Conservation (phyloP, 2,888 invertebrate genomes). For the Amiota minor region DNA sequence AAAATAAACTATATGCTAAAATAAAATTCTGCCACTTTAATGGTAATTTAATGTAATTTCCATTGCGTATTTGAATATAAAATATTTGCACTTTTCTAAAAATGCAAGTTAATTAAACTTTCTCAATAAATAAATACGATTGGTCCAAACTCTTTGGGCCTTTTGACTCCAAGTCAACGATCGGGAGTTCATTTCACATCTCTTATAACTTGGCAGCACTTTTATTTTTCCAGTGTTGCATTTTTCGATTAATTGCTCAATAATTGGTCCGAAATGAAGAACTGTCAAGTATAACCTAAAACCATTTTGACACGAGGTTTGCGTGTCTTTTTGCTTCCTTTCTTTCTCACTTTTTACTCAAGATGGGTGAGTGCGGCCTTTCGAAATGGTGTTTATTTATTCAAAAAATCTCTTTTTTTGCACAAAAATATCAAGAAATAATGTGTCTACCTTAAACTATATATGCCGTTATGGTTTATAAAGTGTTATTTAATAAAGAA, state of each 20-base stretch:
- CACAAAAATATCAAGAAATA: not conserved
- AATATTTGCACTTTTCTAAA: no score
- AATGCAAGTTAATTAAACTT: no score
- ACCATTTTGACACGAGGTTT: conserved; percentile 68
- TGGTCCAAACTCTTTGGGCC: no score
- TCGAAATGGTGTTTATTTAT: conserved; percentile 54
- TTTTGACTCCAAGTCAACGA: not conserved
- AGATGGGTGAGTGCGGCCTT: conserved; percentile 79
- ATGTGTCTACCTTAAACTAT: no score
- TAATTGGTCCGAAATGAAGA: conserved; percentile 29
- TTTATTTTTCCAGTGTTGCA: conserved; percentile 35
- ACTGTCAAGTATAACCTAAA: conserved; percentile 48
- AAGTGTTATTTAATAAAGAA: no score
- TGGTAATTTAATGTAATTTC: no score
- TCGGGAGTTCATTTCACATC: conserved; percentile 25
- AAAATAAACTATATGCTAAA: no score
- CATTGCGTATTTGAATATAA: no score
- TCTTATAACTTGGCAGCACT: not conserved
- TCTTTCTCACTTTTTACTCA: conserved; percentile 79
- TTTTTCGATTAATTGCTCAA: conserved; percentile 19
- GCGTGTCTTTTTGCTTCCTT: conserved; percentile 69
- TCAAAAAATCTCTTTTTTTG: conserved; percentile 63
- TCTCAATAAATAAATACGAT: no score
- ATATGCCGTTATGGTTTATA: no score
- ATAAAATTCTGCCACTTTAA: no score